A percentile compares a stretch with the other conserved stretches of the same genome.
Conservation (phyloP, 2,113 vertebrate genomes). For the Lampris incognitus region DNA sequence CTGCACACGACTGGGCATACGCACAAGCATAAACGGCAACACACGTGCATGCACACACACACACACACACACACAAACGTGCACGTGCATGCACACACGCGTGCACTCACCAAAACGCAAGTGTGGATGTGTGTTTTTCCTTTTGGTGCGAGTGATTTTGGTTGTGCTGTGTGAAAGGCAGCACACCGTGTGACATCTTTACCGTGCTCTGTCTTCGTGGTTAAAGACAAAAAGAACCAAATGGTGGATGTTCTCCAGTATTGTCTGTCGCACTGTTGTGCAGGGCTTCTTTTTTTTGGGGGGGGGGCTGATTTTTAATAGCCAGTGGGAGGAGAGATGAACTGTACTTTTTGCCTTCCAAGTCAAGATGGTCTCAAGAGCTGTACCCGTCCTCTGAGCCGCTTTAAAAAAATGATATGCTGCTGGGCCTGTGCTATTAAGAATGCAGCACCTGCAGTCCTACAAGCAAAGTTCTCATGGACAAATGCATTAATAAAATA, state of each 20-base stretch:
- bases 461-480: constrained; percentile 1
- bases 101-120: neutral
- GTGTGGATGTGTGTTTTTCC: neutral
- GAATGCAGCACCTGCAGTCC: neutral
- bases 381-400: neutral
- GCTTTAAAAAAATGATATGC: neutral
- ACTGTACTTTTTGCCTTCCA: constrained; percentile 12
- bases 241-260: neutral
- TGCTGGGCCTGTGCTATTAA: neutral
- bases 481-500: constrained; percentile 1
- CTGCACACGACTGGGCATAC: no score
- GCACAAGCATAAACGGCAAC: no score
- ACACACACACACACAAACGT: neutral
- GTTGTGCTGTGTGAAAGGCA: constrained; percentile 24
- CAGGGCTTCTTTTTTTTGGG: neutral
- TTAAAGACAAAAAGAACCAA: constrained; percentile 15
- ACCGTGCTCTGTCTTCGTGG: constrained; percentile 6
- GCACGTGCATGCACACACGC: constrained; percentile 4
- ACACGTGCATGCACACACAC: neutral
- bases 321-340: neutral
- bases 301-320: neutral
- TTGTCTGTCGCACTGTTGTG: neutral
- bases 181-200: constrained; percentile 23
- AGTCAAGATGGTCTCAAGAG: constrained; percentile 2
- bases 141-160: neutral